Evolutionary conservation across 1,140 invertebrate species (phyloP).

Genomic region (Ceratosolen fusciceps): DNA sequence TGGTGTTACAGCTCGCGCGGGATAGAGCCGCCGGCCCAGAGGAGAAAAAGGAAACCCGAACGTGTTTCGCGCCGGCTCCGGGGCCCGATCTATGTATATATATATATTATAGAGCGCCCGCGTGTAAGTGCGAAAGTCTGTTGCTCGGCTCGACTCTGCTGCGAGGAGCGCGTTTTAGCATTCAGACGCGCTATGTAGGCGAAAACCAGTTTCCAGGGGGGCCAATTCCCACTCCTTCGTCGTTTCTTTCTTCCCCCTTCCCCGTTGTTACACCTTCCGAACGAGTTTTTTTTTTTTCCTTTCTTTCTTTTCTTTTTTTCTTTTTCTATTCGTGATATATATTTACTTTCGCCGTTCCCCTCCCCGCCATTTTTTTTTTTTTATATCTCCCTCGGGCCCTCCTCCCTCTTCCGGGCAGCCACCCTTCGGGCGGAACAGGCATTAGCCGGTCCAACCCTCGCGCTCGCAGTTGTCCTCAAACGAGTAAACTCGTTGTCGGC

Average conservation of each 20-base stretch:
- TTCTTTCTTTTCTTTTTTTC: conserved; percentile 32
- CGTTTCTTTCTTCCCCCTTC: conserved; percentile 55
- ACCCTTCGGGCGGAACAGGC: no score
- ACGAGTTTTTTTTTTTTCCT: conserved; percentile 37
- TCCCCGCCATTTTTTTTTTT: conserved; percentile 22
- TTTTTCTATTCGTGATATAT: background rate
- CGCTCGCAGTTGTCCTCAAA: conserved; percentile 50
- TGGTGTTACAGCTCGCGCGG: background rate
- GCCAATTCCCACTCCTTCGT: conserved; percentile 52
- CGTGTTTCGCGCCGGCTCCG: conserved; percentile 48
- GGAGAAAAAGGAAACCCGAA: conserved; percentile 30
- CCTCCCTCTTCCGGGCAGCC: no score
- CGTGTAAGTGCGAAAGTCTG: conserved; percentile 53
- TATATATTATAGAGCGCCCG: no score
- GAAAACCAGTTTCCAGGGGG: conserved; percentile 65
- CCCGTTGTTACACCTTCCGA: no score
- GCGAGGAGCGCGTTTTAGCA: conserved; percentile 22
- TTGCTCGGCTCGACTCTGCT: conserved; percentile 53
- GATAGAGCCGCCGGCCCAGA: conserved; percentile 13
- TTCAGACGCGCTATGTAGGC: conserved; percentile 40
- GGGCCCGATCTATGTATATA: no score
- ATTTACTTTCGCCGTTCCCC: no score
- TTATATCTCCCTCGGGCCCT: no score
- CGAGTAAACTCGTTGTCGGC: conserved; percentile 38
- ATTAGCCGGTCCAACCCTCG: no score